These are phyloP conservation scores for Amiota mariae DNA, from an alignment of 2,888 invertebrate genomes.

Conservation along the genomic window DNA sequence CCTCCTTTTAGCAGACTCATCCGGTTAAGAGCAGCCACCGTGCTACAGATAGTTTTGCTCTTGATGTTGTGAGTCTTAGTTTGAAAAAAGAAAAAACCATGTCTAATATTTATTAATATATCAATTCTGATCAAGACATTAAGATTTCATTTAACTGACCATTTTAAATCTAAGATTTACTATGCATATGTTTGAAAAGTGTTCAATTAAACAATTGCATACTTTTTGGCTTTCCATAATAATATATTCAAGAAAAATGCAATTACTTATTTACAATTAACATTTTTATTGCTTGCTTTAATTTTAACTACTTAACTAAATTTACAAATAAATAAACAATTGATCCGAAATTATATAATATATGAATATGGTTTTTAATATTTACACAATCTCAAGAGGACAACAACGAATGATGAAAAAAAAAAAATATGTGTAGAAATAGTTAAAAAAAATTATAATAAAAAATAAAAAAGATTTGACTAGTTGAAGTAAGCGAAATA, in stretches of 20 bases:
- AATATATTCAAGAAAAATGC: background rate
- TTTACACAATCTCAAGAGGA: slow-evolving; percentile 1
- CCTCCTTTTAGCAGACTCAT: no score
- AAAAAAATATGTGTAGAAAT: slow-evolving; percentile 32
- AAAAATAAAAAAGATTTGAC: slow-evolving; percentile 51
- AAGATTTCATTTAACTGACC: no score
- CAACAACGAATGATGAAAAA: background rate
- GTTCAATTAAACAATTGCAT: slow-evolving; percentile 25
- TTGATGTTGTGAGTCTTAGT: no score
- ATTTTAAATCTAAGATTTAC: no score
- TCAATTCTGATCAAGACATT: no score
- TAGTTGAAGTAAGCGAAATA: slow-evolving; percentile 51
- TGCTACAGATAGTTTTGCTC: no score
- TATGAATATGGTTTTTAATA: background rate
- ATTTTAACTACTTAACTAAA: background rate
- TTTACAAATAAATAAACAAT: background rate
- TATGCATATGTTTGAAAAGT: no score
- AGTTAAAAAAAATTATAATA: slow-evolving; percentile 30
- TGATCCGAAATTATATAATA: no score
- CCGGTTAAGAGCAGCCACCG: no score
- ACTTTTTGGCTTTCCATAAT: slow-evolving; percentile 27
- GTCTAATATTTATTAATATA: no score
- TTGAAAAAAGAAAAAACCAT: no score
- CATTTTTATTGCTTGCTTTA: background rate
- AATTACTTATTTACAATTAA: background rate